A percentile compares a stretch with the other conserved stretches of the same genome.
phyloP scores from a whole-genome alignment of 2,113 vertebrate genomes.

The Nesogale talazaci region DNA sequence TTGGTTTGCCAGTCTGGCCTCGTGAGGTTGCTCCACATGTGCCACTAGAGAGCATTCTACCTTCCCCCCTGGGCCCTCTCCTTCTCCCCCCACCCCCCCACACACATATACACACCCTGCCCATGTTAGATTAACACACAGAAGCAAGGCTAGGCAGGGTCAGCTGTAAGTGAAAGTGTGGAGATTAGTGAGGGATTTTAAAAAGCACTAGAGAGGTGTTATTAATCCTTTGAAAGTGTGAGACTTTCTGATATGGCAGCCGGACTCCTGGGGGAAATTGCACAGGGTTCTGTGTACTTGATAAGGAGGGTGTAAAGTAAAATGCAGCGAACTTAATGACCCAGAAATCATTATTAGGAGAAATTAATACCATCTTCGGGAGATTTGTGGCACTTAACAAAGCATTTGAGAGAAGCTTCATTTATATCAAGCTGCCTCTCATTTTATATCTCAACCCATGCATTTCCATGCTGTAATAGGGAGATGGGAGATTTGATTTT shows the following conservation, averaged over 20 bases:
- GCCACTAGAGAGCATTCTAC: background rate
- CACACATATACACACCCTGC: no score
- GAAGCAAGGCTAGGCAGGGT: constrained; percentile 44
- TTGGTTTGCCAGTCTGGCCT: no score
- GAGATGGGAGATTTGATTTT: constrained; percentile 63
- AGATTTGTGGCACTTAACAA: constrained; percentile 73
- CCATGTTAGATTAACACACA: constrained; percentile 1
- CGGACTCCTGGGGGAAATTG: constrained; percentile 73
- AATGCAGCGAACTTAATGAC: constrained; percentile 75
- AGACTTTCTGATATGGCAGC: constrained; percentile 68
- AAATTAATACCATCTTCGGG: constrained; percentile 83
- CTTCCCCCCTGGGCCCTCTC: no score
- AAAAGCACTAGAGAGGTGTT: constrained; percentile 67
- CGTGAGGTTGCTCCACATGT: background rate
- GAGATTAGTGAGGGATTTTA: constrained; percentile 57
- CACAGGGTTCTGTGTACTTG: constrained; percentile 59
- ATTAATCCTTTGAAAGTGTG: constrained; percentile 80
- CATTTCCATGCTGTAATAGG: constrained; percentile 64
- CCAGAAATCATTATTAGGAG: constrained; percentile 77
- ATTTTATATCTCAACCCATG: constrained; percentile 74
- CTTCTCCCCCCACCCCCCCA: no score
- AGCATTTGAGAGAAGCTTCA: constrained; percentile 56
- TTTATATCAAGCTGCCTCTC: constrained; percentile 64
- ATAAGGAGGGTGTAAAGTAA: constrained; percentile 68
- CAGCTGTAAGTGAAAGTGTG: constrained; percentile 39